Base-by-base conservation (phyloP, 2,888 invertebrate species). In the Chalcis sispes region DNA sequence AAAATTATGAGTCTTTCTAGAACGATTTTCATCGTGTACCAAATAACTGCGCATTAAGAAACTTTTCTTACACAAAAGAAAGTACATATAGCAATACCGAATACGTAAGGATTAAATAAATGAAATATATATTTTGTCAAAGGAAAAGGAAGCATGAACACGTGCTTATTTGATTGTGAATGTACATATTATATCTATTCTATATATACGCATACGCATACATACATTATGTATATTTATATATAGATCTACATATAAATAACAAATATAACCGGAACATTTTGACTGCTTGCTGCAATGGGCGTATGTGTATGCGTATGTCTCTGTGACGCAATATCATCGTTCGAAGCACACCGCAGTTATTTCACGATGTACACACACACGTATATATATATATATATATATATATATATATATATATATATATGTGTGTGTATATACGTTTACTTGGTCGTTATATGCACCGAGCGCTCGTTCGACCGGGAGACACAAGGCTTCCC, bases 311-410 rank as follows among this genome's bases (percentile, higher is more conserved):
- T 64, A n/a, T 50, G 20, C 50, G 32, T 32, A 32, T 25, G 42
- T 50, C n/a, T n/a, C n/a, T n/a, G 50, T 32, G 20, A n/a, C 4
- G 48, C 64, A 64, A 64, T 50, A 50, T 64, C n/a, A n/a, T n/a
- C 50, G 64, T 50, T 13, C 15, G 50, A 15, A 64, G 50, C 32
- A 20, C 61, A 27, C 36, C 42, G 61, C 27, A 40, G 48, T 20
- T 18, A 48, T 48, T 18, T 18, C 8, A 4, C 15, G 20, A 2
- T 2, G 48, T n/a, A n/a, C n/a, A n/a, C n/a, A 50, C 18, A 18
- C 50, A 18, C 50, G 20, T 27, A 64, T 18, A 29, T 46, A 18
- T 46, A 46, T 27, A 62, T 7, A 46, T n/a, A n/a, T n/a, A n/a
- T n/a, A n/a, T n/a, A n/a, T n/a, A n/a, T n/a, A n/a, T n/a, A n/a